Conservation (phyloP, 2,888 invertebrate genomes). For the Scelioninae gen. 1 region DNA sequence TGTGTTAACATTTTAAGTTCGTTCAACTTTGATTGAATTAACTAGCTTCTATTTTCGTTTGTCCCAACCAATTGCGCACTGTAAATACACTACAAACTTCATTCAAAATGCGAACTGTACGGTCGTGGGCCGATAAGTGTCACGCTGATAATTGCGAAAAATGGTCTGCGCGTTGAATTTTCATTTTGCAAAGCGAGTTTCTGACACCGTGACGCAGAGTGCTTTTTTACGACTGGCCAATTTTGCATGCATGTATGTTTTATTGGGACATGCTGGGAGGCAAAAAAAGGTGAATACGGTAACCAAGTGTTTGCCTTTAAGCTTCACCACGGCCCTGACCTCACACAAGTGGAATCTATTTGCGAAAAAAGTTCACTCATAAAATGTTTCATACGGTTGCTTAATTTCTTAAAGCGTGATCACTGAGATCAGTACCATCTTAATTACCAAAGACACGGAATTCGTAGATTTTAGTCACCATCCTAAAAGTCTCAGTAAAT, state of each 20-base stretch:
- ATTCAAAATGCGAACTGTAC: neutral
- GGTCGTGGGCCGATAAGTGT: too few species aligned
- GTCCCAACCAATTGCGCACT: neutral
- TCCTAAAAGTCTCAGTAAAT: too few species aligned
- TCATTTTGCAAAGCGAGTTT: neutral
- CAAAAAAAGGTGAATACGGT: slow-evolving; percentile 28
- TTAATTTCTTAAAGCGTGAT: slow-evolving; percentile 5
- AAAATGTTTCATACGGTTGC: slow-evolving; percentile 8
- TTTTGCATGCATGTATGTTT: slow-evolving; percentile 4
- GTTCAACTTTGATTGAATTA: neutral
- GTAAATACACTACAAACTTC: neutral
- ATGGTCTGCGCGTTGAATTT: neutral
- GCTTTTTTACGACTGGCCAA: slow-evolving; percentile 18
- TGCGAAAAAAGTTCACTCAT: slow-evolving; percentile 14
- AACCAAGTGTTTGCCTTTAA: slow-evolving; percentile 70
- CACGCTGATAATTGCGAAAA: neutral
- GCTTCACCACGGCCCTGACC: slow-evolving; percentile 74
- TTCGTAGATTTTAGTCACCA: too few species aligned
- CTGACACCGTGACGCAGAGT: neutral
- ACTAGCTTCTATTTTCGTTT: neutral
- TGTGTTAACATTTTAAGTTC: neutral
- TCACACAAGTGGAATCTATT: slow-evolving; percentile 62
- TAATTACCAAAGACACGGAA: too few species aligned
- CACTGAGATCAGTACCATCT: neutral
- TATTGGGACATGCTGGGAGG: slow-evolving; percentile 15